Percentiles rank a stretch among this genome's conserved stretches.
Conservation (phyloP, 1,140 invertebrate species). For the Araneus ventricosus region DNA sequence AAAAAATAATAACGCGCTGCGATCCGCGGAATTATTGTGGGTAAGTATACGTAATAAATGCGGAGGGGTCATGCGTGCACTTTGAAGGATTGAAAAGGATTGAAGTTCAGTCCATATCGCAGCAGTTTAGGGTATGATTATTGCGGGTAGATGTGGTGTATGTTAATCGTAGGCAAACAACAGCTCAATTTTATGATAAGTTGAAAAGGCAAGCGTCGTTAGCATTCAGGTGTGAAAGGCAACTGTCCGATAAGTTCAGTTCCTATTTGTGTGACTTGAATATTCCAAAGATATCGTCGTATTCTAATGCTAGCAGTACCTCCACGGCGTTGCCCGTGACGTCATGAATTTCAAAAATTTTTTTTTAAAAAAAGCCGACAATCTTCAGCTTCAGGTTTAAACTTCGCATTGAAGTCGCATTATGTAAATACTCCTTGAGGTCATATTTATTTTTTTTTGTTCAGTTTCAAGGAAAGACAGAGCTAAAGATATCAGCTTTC, state of each 20-base stretch:
- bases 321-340: no score
- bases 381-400: no score
- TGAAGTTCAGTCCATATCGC: background rate
- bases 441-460: no score
- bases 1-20: conserved; percentile 9
- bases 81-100: background rate
- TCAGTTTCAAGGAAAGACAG: no score
- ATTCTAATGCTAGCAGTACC: no score
- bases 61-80: background rate
- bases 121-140: background rate
- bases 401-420: no score
- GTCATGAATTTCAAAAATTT: no score
- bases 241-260: background rate
- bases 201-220: background rate
- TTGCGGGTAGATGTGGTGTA: background rate
- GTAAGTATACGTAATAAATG: conserved; percentile 23
- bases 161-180: background rate
- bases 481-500: no score
- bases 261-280: no score
- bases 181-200: background rate
- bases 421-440: no score
- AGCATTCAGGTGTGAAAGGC: background rate
- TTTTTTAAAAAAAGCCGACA: no score
- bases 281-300: no score
- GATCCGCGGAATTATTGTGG: background rate